These are phyloP conservation scores for Varanus komodoensis DNA, from an alignment of 2,113 vertebrate species.

Conservation along the genomic window DNA sequence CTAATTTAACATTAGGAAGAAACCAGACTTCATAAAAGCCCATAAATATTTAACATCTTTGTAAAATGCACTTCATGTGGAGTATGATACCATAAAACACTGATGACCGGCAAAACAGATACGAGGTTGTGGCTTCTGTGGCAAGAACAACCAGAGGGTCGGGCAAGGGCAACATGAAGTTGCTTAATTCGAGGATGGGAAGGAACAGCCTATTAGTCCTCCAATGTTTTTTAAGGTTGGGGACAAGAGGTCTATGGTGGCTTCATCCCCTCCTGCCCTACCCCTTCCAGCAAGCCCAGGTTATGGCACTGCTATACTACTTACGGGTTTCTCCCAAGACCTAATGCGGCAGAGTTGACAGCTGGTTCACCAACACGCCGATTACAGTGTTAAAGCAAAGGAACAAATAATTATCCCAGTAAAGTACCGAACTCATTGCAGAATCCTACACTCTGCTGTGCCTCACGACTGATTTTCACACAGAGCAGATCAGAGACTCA, in stretches of 20 bases:
- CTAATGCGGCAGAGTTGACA: neutral
- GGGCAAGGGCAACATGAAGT: neutral
- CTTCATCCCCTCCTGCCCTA: neutral
- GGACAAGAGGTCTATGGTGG: neutral
- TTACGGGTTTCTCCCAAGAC: neutral
- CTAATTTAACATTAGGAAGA: slow-evolving; percentile 1
- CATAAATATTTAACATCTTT: neutral
- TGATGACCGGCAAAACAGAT: neutral
- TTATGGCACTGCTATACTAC: neutral
- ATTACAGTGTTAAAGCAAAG: neutral
- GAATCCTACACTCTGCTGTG: neutral
- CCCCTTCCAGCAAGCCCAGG: neutral
- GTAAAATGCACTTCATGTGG: neutral
- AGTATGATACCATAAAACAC: neutral
- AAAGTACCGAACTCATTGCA: neutral
- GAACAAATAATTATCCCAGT: neutral
- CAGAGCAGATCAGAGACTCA: neutral
- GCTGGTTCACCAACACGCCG: neutral
- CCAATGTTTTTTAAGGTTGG: neutral
- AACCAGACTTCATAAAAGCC: neutral
- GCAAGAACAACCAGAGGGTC: neutral
- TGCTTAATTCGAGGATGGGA: neutral
- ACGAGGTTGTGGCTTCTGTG: neutral
- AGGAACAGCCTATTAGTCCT: neutral
- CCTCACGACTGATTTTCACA: neutral